Evolutionary conservation across 1,140 invertebrate genomes (phyloP), one percentile per base, ranked within the genome.

Genomic region (Copidosoma floridanum): DNA sequence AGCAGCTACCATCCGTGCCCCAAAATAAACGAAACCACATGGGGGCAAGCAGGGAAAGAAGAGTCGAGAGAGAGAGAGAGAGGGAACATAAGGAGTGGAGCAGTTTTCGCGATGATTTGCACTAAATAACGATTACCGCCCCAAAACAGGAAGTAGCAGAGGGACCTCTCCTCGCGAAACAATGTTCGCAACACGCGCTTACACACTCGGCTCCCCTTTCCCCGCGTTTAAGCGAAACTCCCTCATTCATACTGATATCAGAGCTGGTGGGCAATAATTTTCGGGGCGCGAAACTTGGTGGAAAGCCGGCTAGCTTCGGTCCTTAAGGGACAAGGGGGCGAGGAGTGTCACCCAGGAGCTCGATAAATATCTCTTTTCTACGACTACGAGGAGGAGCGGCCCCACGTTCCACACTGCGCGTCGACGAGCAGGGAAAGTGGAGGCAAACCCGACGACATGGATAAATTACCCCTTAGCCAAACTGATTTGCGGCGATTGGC

Each of bases 291-390:
- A n/a, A n/a, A n/a, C n/a, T n/a, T n/a, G n/a, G n/a, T n/a, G n/a
- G n/a, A n/a, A n/a, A n/a, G n/a, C n/a, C n/a, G n/a, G n/a, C n/a
- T n/a, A n/a, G n/a, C n/a, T n/a, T n/a, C n/a, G 14, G 27, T 38
- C 47, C 32, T 53, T 60, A 54, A 40, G 38, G 43, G 35, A 54
- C 11, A 20, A 1, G 16, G 26, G 21, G 18, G 35, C 21, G 37
- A 8, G 12, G 5, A 6, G 40, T 6, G 40, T n/a, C 18, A 21
- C 43, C 24, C 5, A 12, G 32, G 27, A 53, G 40, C 16, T 54
- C 57, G 24, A 55, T 55, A 61, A 61, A 61, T 61, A 48, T 61
- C 52, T 35, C 24, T 61, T 61, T 55, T 50, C 43, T 14, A 20
- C 2, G 23, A 8, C 29, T 6, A 12, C 29, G 29, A 32, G 29